Evolutionary conservation across 2,797 vertebrate species (phyloP).

Genomic region (Florisuga fusca): DNA sequence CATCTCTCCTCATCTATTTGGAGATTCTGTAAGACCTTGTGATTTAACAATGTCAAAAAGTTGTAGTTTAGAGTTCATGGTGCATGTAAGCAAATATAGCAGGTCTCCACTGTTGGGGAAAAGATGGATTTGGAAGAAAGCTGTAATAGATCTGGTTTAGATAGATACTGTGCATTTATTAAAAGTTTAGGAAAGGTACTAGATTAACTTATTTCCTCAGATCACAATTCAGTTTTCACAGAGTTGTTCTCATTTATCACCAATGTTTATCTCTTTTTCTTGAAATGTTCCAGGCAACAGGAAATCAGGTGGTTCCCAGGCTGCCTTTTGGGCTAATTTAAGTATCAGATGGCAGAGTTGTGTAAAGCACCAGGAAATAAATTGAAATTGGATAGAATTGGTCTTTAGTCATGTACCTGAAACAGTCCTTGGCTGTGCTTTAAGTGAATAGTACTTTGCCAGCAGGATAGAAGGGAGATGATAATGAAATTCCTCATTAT

Average conservation of each 20-base stretch:
- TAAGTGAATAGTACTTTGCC: not conserved
- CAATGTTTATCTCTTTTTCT: not conserved
- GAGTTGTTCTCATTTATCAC: not conserved
- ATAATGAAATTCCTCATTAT: not conserved
- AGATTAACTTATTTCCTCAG: not conserved
- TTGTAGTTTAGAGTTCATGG: not conserved
- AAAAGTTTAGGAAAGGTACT: not conserved
- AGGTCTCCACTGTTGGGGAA: not conserved
- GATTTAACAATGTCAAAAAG: not conserved
- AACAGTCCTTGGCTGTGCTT: not conserved
- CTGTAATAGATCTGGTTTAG: not conserved
- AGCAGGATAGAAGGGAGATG: not conserved
- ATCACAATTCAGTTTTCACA: not conserved
- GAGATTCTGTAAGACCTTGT: not conserved
- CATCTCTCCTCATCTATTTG: not conserved
- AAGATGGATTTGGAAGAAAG: not conserved
- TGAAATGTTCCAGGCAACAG: not conserved
- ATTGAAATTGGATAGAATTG: not conserved
- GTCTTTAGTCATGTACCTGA: not conserved
- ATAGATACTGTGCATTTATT: not conserved
- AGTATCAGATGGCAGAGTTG: not conserved
- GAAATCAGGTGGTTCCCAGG: not conserved
- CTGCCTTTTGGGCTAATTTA: not conserved
- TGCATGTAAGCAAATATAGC: not conserved
- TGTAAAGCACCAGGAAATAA: constrained; percentile 19